Evolutionary conservation across 2,888 invertebrate species (phyloP).

Genomic region (Tiliacea aurago): DNA sequence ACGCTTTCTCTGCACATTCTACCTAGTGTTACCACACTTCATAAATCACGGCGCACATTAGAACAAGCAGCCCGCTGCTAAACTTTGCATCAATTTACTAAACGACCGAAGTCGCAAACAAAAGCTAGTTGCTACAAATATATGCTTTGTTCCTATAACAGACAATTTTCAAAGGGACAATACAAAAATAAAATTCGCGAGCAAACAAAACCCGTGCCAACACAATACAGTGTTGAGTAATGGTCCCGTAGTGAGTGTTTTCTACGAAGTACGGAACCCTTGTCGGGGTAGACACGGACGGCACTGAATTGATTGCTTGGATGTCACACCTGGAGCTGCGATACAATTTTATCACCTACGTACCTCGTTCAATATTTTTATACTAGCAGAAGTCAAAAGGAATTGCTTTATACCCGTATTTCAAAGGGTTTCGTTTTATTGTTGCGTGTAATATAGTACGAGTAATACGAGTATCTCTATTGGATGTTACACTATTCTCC

Average conservation of each 20-base stretch:
- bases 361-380: constrained; percentile 54
- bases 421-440: constrained; percentile 43
- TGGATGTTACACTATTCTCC: constrained; percentile 10
- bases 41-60: constrained; percentile 58
- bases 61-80: constrained; percentile 52
- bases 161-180: constrained; percentile 65
- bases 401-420: constrained; percentile 41
- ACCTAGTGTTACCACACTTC: constrained; percentile 45
- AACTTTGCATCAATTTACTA: constrained; percentile 64
- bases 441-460: constrained; percentile 8
- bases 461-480: constrained; percentile 1
- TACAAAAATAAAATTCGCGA: constrained; percentile 65
- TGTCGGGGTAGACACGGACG: constrained; percentile 50
- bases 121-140: constrained; percentile 65
- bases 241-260: constrained; percentile 67
- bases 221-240: constrained; percentile 70
- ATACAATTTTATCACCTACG: constrained; percentile 61
- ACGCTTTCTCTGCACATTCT: constrained; percentile 34
- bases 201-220: constrained; percentile 60
- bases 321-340: constrained; percentile 59
- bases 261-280: constrained; percentile 50
- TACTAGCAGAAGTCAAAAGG: constrained; percentile 47
- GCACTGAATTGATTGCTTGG: constrained; percentile 63
- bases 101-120: constrained; percentile 58
- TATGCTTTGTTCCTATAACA: constrained; percentile 63